Evolutionary conservation across 2,797 vertebrate species (phyloP), one percentile per base, ranked within the genome.

Genomic region (Notoglanidium macrostoma): DNA sequence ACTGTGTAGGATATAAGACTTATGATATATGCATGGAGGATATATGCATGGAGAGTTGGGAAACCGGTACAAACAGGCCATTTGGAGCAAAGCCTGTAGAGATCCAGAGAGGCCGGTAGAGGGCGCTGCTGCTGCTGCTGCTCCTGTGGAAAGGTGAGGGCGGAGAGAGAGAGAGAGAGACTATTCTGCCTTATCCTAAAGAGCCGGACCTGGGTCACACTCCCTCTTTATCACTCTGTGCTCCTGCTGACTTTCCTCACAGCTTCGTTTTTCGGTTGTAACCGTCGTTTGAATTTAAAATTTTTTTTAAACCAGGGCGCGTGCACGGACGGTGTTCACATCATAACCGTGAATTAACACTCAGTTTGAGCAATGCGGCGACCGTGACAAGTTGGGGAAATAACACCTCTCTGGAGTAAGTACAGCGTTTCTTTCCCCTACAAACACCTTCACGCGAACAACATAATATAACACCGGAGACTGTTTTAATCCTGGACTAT

Each of bases 351-450:
- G 77, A 72, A 81, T 74, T 80, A 87, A 65, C 70, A 67, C 35
- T 35, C 35, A 35, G 83, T 85, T 77, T 82, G 68, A 81, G 80
- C 55, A 81, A 88, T 89, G 88, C 87, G 85, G 90, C 86, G 74
- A 73, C 23, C 51, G 57, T 70, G 73, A 84, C 54, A 17, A 85
- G 59, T 63, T 72, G 65, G 82, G 63, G 46, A 82, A 85, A 80
- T 77, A 55, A 40, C 68, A 51, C 65, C 77, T 55, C 72, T 26
- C 11, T 40, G 29, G 57, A 67, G 79, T 89, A 87, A 88, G 90
- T 84, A 51, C 9, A 32, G 26, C 61, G 26, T 5, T 32, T 21
- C 15, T 10, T 17, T 63, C 1, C 17, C 5, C 46, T 49, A 6
- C 17, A 44, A 59, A 57, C 32, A 61, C 78, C 32, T 57, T 21